Conservation (phyloP, 2,888 invertebrate species). For the Pollenia labialis region DNA sequence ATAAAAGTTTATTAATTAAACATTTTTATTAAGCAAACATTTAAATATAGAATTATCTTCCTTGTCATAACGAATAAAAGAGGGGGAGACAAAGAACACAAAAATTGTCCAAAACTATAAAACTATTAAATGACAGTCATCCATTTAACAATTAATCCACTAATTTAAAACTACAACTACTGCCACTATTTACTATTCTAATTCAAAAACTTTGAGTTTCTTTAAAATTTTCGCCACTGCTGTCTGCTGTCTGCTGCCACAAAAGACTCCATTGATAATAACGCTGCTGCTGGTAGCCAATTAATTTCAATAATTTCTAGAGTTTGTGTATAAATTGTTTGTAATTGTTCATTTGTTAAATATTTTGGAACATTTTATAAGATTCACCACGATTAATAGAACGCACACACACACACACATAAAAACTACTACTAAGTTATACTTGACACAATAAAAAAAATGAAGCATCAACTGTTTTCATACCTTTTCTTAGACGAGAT, state of each 20-base stretch:
- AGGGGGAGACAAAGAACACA: conserved; percentile 11
- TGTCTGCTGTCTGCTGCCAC: conserved; percentile 29
- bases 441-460: conserved; percentile 12
- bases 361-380: conserved; percentile 34
- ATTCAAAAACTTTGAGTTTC: conserved; percentile 8
- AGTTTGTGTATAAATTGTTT: conserved; percentile 59
- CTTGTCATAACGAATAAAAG: background rate
- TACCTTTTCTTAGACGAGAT: conserved; percentile 50
- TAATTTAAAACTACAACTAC: conserved; percentile 48
- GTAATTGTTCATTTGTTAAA: conserved; percentile 67
- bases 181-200: background rate
- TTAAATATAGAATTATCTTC: background rate
- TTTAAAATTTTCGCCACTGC: background rate
- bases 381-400: conserved; percentile 48
- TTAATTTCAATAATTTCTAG: conserved; percentile 63
- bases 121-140: conserved; percentile 67
- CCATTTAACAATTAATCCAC: conserved; percentile 69
- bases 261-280: conserved; percentile 3
- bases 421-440: conserved; percentile 13
- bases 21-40: background rate
- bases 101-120: conserved; percentile 52
- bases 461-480: conserved; percentile 52
- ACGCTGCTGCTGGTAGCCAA: conserved; percentile 43
- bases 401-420: background rate
- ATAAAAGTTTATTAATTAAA: background rate